Percentiles rank a stretch among this genome's conserved stretches.
These are phyloP conservation scores for Pterocles orientalis DNA, from an alignment of 2,113 vertebrate genomes.

Conservation along the genomic window DNA sequence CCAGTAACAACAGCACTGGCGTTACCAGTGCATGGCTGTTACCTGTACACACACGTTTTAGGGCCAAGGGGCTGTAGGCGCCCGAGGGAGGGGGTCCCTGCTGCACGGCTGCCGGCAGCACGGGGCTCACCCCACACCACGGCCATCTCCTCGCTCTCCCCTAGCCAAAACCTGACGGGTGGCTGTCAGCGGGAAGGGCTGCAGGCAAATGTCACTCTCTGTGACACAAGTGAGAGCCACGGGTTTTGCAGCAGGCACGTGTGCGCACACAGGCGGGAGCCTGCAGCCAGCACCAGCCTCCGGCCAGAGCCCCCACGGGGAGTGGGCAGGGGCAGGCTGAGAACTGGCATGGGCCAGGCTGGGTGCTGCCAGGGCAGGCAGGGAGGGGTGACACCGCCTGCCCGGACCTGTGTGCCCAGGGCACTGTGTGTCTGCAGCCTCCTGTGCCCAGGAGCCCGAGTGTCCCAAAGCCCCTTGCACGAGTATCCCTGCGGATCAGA, in stretches of 20 bases:
- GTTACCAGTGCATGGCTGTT: not conserved
- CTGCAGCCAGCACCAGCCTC: not conserved
- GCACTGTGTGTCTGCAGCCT: not conserved
- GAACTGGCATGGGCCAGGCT: not conserved
- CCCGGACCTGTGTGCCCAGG: rapidly evolving
- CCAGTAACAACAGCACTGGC: rapidly evolving
- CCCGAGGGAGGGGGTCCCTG: not conserved
- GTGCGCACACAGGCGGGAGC: not conserved
- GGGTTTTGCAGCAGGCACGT: not conserved
- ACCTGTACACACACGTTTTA: not conserved
- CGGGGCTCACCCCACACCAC: rapidly evolving
- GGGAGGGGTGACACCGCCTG: not conserved
- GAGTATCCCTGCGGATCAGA: not conserved
- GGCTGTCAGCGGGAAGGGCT: not conserved
- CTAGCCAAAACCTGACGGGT: not conserved
- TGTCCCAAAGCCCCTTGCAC: not conserved
- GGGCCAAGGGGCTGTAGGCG: not conserved
- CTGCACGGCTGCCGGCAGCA: not conserved
- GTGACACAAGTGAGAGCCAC: rapidly evolving
- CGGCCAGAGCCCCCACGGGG: not conserved
- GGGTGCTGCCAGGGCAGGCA: not conserved
- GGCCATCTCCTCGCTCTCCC: rapidly evolving
- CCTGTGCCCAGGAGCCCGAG: rapidly evolving
- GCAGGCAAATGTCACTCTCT: not conserved
- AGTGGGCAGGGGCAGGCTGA: rapidly evolving